phyloP scores from a whole-genome alignment of 2,888 invertebrate genomes.

The Callyntrura guangdongensis region DNA sequence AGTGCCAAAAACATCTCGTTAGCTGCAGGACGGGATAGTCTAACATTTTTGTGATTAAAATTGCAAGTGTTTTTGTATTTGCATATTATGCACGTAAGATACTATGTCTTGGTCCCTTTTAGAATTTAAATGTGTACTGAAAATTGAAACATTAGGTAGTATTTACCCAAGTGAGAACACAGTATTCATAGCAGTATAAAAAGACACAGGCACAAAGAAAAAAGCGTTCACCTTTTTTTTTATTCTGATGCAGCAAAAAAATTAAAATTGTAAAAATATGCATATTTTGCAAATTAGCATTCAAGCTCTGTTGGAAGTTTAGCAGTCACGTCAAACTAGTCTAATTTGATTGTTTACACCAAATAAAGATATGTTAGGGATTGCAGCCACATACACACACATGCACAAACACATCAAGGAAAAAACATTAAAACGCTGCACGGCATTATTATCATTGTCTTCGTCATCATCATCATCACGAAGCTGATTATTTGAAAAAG shows the following conservation, averaged over 20 bases:
- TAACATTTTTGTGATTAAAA: neutral
- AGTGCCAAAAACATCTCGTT: slow-evolving; percentile 58
- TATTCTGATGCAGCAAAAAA: neutral
- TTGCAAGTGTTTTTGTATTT: too few relatives aligned
- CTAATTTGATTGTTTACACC: slow-evolving; percentile 75
- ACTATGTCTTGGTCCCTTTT: neutral
- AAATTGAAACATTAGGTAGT: neutral
- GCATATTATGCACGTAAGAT: neutral
- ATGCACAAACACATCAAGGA: neutral
- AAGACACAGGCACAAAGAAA: neutral
- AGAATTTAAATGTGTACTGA: slow-evolving; percentile 7
- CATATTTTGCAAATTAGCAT: slow-evolving; percentile 53
- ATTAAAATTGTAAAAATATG: slow-evolving; percentile 25
- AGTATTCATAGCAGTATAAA: neutral
- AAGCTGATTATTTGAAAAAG: slow-evolving; percentile 30
- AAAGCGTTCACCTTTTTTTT: neutral
- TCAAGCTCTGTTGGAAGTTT: slow-evolving; percentile 42
- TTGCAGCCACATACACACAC: too few relatives aligned
- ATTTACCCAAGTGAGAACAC: neutral
- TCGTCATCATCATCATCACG: neutral
- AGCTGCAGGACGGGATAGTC: neutral
- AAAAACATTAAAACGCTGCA: neutral
- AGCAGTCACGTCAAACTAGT: slow-evolving; percentile 73
- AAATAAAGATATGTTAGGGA: slow-evolving; percentile 62
- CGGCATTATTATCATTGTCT: neutral